Evolutionary conservation across 2,797 vertebrate species (phyloP).

Genomic region (Chelmon rostratus): DNA sequence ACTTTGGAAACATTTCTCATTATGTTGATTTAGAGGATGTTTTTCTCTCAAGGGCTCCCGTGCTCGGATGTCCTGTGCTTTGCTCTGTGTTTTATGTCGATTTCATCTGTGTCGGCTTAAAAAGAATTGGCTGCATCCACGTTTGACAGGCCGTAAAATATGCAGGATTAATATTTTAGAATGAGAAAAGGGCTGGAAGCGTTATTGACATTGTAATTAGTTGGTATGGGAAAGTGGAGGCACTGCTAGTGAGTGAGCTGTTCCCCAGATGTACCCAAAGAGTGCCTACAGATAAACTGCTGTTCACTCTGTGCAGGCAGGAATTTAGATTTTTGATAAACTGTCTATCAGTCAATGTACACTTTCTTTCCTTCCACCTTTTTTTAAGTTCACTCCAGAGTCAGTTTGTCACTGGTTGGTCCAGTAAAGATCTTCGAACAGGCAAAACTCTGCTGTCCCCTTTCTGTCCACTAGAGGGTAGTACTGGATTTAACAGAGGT

Average conservation of each 20-base stretch:
- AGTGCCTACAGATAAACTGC: too few relatives aligned
- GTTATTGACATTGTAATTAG: slow-evolving; percentile 1
- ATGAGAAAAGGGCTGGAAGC: background rate
- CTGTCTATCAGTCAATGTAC: background rate
- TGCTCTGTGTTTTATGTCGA: slow-evolving; percentile 10
- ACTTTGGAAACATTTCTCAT: too few relatives aligned
- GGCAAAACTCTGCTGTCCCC: background rate
- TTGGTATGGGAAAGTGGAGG: background rate
- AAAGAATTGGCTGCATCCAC: slow-evolving; percentile 4
- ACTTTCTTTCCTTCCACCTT: background rate
- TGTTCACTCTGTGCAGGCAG: background rate
- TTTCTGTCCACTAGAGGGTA: slow-evolving; percentile 52
- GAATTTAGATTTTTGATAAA: background rate
- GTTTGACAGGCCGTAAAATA: background rate
- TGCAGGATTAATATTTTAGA: background rate
- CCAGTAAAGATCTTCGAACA: fast-evolving
- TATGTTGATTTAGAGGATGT: too few relatives aligned
- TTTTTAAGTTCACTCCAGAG: background rate
- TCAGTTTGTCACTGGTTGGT: background rate
- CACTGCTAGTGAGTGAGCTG: background rate
- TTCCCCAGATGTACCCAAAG: background rate
- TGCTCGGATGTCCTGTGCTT: background rate
- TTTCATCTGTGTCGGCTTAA: slow-evolving; percentile 13
- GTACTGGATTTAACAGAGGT: slow-evolving; percentile 22
- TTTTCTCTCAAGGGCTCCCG: too few relatives aligned